Conservation (phyloP, 2,888 invertebrate species). For the Chydorus sphaericus region DNA sequence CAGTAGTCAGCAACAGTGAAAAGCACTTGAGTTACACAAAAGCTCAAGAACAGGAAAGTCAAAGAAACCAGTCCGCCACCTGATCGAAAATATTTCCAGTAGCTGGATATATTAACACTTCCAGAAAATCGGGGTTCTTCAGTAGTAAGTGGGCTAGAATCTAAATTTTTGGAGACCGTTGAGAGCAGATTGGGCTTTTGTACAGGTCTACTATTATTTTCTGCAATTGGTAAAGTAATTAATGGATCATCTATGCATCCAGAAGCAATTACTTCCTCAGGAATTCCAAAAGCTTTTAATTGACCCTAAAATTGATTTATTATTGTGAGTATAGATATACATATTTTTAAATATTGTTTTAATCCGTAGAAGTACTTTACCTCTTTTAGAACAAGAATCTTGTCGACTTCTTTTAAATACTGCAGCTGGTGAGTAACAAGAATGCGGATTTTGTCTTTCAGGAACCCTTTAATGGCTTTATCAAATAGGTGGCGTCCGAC, state of each 20-base stretch:
- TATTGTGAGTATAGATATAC: conserved; percentile 19
- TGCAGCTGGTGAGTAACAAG: conserved; percentile 66
- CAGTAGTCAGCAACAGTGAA: conserved; percentile 1
- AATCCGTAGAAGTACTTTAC: conserved; percentile 26
- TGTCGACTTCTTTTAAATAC: conserved; percentile 51
- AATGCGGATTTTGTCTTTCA: conserved; percentile 30
- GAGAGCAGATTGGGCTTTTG: too few species aligned
- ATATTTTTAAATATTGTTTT: not conserved
- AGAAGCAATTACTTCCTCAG: conserved; percentile 55
- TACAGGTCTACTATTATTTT: too few species aligned
- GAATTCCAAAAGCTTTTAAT: conserved; percentile 40
- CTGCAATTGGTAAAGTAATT: too few species aligned
- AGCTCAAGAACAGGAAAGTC: not conserved
- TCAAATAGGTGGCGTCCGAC: conserved; percentile 34
- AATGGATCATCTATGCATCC: too few species aligned
- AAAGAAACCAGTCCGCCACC: not conserved
- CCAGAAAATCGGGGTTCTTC: not conserved
- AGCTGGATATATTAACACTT: not conserved
- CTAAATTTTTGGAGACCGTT: too few species aligned
- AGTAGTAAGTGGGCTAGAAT: too few species aligned
- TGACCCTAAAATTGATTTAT: conserved; percentile 29
- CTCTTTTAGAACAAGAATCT: conserved; percentile 47
- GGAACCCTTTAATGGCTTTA: conserved; percentile 27
- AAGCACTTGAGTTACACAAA: not conserved
- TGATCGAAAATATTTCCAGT: not conserved